Evolutionary conservation across 2,888 invertebrate genomes (phyloP).

Genomic region (Ennomos erosarius): DNA sequence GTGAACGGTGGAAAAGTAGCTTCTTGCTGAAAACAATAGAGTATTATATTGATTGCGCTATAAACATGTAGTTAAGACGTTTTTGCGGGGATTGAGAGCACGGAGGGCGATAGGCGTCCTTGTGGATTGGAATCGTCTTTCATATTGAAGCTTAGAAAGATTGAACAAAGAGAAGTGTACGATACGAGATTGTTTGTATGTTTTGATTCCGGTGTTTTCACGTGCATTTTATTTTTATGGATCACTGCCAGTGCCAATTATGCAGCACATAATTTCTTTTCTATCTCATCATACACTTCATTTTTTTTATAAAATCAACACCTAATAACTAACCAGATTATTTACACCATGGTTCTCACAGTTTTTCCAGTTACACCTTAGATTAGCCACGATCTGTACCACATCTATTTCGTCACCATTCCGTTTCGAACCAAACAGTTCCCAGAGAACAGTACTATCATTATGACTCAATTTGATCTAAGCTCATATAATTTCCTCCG

Average conservation of each 20-base stretch:
- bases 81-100: slow-evolving; percentile 38
- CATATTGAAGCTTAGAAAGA: slow-evolving; percentile 65
- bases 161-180: slow-evolving; percentile 52
- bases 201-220: slow-evolving; percentile 41
- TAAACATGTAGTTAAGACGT: slow-evolving; percentile 51
- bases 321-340: too few species aligned
- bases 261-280: slow-evolving; percentile 22
- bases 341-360: too few species aligned
- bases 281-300: neutral
- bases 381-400: too few species aligned
- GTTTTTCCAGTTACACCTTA: too few species aligned
- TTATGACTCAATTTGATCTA: slow-evolving; percentile 42
- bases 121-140: slow-evolving; percentile 63
- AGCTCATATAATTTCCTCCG: slow-evolving; percentile 33
- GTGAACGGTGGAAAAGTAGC: slow-evolving; percentile 47
- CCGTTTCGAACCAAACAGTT: slow-evolving; percentile 11
- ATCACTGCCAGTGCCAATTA: slow-evolving; percentile 22
- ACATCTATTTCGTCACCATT: slow-evolving; percentile 24
- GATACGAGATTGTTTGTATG: slow-evolving; percentile 50
- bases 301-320: neutral
- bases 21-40: slow-evolving; percentile 53
- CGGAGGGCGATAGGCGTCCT: slow-evolving; percentile 54
- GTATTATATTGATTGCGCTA: slow-evolving; percentile 56
- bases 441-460: slow-evolving; percentile 37
- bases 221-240: slow-evolving; percentile 28